phyloP scores from a whole-genome alignment of 2,797 vertebrate genomes.

The Acrocephalus scirpaceus region DNA sequence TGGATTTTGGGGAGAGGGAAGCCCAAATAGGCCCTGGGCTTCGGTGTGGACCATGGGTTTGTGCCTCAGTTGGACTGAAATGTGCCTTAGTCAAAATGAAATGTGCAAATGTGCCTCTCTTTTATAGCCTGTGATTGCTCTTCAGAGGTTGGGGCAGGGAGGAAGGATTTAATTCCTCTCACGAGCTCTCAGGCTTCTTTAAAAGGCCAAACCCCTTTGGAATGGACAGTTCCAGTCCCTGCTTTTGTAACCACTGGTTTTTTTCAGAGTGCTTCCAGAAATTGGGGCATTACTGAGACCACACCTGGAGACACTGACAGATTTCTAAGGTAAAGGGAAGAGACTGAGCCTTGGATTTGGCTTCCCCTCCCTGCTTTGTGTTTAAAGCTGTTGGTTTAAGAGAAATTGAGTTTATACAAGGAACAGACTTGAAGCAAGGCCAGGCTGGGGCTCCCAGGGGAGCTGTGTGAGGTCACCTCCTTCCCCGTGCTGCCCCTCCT shows the following conservation, averaged over 20 bases:
- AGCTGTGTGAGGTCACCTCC: background rate
- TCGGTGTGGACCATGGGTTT: background rate
- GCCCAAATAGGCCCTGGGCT: background rate
- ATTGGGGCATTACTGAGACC: background rate
- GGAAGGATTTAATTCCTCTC: background rate
- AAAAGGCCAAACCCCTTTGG: background rate
- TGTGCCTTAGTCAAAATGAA: background rate
- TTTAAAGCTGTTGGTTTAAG: background rate
- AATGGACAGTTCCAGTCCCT: background rate
- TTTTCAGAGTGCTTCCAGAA: background rate
- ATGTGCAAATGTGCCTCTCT: background rate
- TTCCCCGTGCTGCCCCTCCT: rapidly evolving
- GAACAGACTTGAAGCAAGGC: background rate
- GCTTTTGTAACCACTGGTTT: background rate
- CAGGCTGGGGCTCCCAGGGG: background rate
- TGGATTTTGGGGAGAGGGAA: background rate
- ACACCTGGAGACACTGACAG: background rate
- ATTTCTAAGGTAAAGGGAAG: background rate
- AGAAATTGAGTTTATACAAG: background rate
- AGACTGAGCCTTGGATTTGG: background rate
- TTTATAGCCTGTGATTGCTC: background rate
- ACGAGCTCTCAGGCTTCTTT: background rate
- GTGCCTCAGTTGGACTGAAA: background rate
- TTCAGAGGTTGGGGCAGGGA: background rate
- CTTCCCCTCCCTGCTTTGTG: slow-evolving; percentile 31